A percentile compares a stretch with the other conserved stretches of the same genome.
Evolutionary conservation across 2,113 vertebrate species (phyloP).

Genomic region (Gila orcuttii): DNA sequence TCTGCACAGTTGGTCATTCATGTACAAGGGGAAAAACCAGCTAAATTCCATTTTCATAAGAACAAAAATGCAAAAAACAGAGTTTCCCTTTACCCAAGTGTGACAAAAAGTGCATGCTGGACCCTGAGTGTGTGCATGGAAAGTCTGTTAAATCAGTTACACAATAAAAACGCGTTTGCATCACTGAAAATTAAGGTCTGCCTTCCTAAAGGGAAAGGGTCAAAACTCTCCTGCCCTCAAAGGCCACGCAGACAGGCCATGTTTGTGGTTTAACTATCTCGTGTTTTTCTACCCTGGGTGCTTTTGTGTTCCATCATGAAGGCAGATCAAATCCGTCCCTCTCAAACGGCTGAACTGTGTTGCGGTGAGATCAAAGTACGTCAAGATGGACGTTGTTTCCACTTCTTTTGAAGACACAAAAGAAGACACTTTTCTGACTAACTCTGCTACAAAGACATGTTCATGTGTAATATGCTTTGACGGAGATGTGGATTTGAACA

Average conservation of each 20-base stretch:
- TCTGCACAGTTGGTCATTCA: background rate
- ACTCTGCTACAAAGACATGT: background rate
- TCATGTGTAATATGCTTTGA: background rate
- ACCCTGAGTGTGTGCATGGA: background rate
- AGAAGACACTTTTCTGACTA: background rate
- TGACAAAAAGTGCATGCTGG: background rate
- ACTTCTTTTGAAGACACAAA: background rate
- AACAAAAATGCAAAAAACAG: background rate
- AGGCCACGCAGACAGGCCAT: background rate
- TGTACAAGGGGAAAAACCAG: background rate
- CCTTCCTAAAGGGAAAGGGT: background rate
- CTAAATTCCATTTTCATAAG: background rate
- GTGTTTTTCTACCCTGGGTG: background rate
- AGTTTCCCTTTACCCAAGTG: background rate
- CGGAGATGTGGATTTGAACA: background rate
- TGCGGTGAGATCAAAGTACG: background rate
- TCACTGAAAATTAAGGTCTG: conserved; percentile 6
- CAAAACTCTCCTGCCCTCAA: background rate
- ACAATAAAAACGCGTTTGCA: background rate
- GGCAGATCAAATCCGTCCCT: background rate
- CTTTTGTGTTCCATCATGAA: background rate
- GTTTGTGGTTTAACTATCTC: background rate
- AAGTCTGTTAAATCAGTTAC: background rate
- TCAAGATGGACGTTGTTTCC: background rate
- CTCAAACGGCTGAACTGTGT: background rate